These are phyloP conservation scores for Troides aeacus DNA, from an alignment of 2,888 invertebrate genomes.

Conservation along the genomic window DNA sequence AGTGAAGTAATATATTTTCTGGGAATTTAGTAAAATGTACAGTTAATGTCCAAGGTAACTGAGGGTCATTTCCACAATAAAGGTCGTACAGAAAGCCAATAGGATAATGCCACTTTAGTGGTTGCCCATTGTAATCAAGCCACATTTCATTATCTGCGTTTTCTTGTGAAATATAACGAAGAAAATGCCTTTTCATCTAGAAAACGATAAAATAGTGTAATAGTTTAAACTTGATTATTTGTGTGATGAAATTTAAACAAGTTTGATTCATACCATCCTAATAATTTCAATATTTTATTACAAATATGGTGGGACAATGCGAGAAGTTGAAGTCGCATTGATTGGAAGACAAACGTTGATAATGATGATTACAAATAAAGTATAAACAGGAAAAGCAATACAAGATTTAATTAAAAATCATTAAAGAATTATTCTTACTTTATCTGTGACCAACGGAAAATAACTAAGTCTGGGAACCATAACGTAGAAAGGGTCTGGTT, in stretches of 20 bases:
- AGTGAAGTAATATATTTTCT: conserved; percentile 91
- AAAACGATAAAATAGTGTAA: conserved; percentile 31
- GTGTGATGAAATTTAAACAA: no score
- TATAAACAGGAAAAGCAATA: neutral
- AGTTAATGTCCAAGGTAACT: conserved; percentile 95
- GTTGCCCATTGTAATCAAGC: conserved; percentile 95
- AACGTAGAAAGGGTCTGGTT: conserved; percentile 95
- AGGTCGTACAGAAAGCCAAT: conserved; percentile 96
- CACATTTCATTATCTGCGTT: conserved; percentile 94
- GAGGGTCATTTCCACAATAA: conserved; percentile 82
- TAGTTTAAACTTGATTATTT: no score
- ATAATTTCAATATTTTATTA: no score
- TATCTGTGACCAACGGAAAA: conserved; percentile 96
- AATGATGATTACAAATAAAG: no score
- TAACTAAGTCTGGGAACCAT: conserved; percentile 97
- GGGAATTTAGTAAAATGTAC: conserved; percentile 98
- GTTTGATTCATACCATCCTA: no score
- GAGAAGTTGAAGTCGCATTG: no score
- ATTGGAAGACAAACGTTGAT: no score
- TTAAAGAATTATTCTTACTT: conserved; percentile 79
- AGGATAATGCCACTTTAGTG: conserved; percentile 93
- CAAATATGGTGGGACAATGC: no score
- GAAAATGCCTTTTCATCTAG: conserved; percentile 93
- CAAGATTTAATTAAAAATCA: conserved; percentile 1
- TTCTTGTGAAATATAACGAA: conserved; percentile 88